A percentile compares a stretch with the other conserved stretches of the same genome.
phyloP scores from a whole-genome alignment of 2,113 vertebrate genomes.

The Colinus virginianus region DNA sequence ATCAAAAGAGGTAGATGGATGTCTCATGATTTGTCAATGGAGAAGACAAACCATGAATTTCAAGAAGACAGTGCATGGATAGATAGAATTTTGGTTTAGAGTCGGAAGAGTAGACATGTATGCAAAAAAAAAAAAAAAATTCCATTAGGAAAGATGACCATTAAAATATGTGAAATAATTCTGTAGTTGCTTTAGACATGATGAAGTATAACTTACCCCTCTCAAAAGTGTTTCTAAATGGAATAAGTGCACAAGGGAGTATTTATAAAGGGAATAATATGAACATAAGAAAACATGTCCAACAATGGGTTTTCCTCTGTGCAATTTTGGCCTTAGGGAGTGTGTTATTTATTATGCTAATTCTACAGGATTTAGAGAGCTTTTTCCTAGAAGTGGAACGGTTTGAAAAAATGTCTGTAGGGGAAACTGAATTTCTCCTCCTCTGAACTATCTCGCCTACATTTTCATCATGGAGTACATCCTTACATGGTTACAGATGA shows the following conservation, averaged over 20 bases:
- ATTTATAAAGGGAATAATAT: too few relatives aligned
- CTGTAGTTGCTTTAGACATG: neutral
- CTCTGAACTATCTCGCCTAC: neutral
- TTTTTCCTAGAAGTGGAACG: neutral
- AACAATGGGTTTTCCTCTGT: neutral
- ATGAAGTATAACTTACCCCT: neutral
- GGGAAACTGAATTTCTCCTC: conserved; percentile 9
- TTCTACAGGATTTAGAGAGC: neutral
- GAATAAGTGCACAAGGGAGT: neutral
- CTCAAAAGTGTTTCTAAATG: neutral
- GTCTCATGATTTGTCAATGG: neutral
- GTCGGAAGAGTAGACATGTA: neutral
- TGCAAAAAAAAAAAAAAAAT: neutral
- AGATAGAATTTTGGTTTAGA: neutral
- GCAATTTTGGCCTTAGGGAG: neutral
- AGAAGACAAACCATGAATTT: neutral
- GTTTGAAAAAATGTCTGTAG: conserved; percentile 4
- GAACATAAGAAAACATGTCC: neutral
- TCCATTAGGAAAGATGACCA: neutral
- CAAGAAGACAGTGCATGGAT: neutral
- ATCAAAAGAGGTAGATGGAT: neutral
- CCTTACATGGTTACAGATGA: conserved; percentile 22
- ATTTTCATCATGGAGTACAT: conserved; percentile 29
- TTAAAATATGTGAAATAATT: neutral
- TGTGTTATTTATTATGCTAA: conserved; percentile 24